Evolutionary conservation across 1,140 invertebrate genomes (phyloP), one percentile per base, ranked within the genome.

Genomic region (Andrena cerasifolii): DNA sequence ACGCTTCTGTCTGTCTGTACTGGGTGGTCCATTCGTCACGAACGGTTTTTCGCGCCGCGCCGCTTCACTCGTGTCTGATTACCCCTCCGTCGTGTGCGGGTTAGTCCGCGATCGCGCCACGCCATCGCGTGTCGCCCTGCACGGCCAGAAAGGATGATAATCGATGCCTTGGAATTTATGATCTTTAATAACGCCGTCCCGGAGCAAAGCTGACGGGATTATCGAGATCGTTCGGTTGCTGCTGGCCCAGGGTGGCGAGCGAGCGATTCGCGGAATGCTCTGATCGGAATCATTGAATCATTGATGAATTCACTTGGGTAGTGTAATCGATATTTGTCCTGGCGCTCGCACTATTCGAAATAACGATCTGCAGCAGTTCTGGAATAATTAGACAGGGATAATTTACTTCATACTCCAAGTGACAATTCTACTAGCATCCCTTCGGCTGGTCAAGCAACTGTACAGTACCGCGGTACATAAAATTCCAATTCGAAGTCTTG

Each of bases 111-210:
- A 49, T 16, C 43, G 56, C 21, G n/a, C 47, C 28, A 72, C 43
- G 33, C n/a, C n/a, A 45, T 24, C 28, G 56, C 40, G 51, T 56
- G 51, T 56, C n/a, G n/a, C n/a, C 16, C 33, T 4, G 16, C 0
- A 28, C 16, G 40, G 6, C 8, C n/a, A n/a, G n/a, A n/a, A n/a
- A 3, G 8, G 56, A 33, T 36, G 56, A 21, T 72, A 72, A 72
- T 72, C 56, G 43, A 72, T 72, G 68, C 31, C 43, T 26, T 16
- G 14, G 4, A 49, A 72, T 72, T 72, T 72, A 72, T 31, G 68
- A 49, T 31, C 31, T 72, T 61, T 61, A 72, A 72, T 59, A 61
- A 72, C 56, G 56, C 61, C 54, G 40, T 33, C 43, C 33, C 67
- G 3, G 16, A 8, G 21, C 3, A 8, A 14, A 49, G 4, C 4